Percentiles rank a stretch among this genome's conserved stretches.
Conservation (phyloP, 2,797 vertebrate species). For the Channallabes apus region DNA sequence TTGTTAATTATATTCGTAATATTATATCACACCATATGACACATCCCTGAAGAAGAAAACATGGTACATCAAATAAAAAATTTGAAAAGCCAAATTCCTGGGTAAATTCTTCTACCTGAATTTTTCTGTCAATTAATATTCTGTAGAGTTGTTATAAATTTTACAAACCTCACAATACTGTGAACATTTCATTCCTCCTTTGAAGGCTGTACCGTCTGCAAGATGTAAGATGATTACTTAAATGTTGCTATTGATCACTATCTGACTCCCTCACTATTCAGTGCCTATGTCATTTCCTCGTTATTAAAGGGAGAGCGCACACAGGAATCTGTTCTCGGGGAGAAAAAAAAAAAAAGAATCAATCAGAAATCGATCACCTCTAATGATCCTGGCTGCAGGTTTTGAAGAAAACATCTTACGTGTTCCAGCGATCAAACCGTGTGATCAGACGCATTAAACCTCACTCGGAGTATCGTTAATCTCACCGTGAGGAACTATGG, state of each 20-base stretch:
- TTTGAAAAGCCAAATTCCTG: not conserved
- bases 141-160: too few relatives aligned
- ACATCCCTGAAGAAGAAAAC: not conserved
- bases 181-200: not conserved
- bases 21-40: not conserved
- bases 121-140: not conserved
- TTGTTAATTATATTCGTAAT: not conserved
- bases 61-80: not conserved
- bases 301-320: not conserved
- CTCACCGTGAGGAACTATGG: not conserved
- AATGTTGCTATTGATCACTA: constrained; percentile 9
- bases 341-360: constrained; percentile 23
- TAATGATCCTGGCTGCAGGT: not conserved
- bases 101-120: not conserved
- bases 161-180: not conserved
- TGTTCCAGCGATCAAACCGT: not conserved
- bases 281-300: constrained; percentile 17
- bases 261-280: constrained; percentile 5
- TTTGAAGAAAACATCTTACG: not conserved
- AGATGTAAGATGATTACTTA: constrained; percentile 2
- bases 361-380: not conserved
- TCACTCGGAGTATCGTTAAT: not conserved
- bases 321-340: constrained; percentile 2
- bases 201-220: not conserved
- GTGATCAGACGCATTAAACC: not conserved